Conservation (phyloP, 2,113 vertebrate species). For the Merops nubicus region DNA sequence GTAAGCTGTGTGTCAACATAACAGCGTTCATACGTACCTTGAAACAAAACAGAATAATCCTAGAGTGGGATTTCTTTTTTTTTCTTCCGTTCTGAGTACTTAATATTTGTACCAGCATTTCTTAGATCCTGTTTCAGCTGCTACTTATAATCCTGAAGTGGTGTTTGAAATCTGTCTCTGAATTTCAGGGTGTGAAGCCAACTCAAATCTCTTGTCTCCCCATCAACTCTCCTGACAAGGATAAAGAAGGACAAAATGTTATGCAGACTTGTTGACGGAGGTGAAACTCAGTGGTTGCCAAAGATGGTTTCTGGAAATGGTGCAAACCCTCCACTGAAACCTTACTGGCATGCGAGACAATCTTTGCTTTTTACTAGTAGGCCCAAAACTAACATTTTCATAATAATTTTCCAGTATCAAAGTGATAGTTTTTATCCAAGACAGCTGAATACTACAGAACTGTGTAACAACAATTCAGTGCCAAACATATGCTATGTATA, state of each 20-base stretch:
- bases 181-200: slow-evolving; percentile 43
- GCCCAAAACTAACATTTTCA: slow-evolving; percentile 88
- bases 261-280: slow-evolving; percentile 68
- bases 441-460: slow-evolving; percentile 81
- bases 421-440: slow-evolving; percentile 85
- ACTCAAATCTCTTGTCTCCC: background rate
- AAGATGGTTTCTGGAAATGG: slow-evolving; percentile 79
- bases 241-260: slow-evolving; percentile 59
- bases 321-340: slow-evolving; percentile 72
- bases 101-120: background rate
- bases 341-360: slow-evolving; percentile 57
- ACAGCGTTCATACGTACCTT: background rate
- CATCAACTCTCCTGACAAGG: slow-evolving; percentile 30
- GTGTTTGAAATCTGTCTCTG: slow-evolving; percentile 20
- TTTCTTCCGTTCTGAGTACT: background rate
- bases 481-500: slow-evolving; percentile 84
- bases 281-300: slow-evolving; percentile 70
- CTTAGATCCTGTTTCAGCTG: background rate
- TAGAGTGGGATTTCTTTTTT: background rate
- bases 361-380: slow-evolving; percentile 68
- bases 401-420: slow-evolving; percentile 88
- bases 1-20: background rate
- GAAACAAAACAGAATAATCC: background rate
- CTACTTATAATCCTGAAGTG: slow-evolving; percentile 8
- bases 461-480: slow-evolving; percentile 70